These are phyloP conservation scores for Lepidurus couesii DNA, from an alignment of 1,140 invertebrate species.

Conservation along the genomic window DNA sequence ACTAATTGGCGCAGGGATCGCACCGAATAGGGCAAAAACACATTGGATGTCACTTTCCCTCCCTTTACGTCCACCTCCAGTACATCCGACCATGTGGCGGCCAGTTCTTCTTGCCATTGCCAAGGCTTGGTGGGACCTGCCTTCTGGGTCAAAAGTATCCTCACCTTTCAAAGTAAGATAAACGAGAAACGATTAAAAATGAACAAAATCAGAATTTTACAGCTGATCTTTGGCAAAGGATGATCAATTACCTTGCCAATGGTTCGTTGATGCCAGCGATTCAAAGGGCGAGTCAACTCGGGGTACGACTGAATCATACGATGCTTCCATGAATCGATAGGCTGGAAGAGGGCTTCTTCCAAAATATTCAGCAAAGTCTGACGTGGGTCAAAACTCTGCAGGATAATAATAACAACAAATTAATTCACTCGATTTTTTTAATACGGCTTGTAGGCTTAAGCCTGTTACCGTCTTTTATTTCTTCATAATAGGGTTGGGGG, in stretches of 20 bases:
- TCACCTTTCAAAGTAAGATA: slow-evolving; percentile 1
- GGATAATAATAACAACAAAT: neutral
- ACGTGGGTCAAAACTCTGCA: neutral
- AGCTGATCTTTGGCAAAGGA: neutral
- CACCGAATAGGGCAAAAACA: neutral
- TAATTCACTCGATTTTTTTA: neutral
- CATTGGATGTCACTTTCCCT: neutral
- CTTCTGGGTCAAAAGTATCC: neutral
- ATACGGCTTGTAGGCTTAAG: no score
- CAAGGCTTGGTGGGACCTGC: neutral
- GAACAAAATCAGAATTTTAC: neutral
- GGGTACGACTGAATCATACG: slow-evolving; percentile 29
- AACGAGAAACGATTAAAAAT: neutral
- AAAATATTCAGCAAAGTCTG: slow-evolving; percentile 22
- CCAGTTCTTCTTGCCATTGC: neutral
- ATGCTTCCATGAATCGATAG: slow-evolving; percentile 1
- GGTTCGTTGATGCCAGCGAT: slow-evolving; percentile 28
- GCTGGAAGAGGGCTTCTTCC: slow-evolving; percentile 14
- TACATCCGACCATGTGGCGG: neutral
- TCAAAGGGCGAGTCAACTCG: slow-evolving; percentile 29
- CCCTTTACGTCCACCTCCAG: neutral
- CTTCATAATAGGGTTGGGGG: slow-evolving; percentile 45
- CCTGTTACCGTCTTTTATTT: slow-evolving; percentile 40
- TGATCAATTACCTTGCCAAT: slow-evolving; percentile 18
- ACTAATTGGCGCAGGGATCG: neutral